Evolutionary conservation across 2,888 invertebrate genomes (phyloP), one percentile per base, ranked within the genome.

Genomic region (Brachyopa scutellaris): DNA sequence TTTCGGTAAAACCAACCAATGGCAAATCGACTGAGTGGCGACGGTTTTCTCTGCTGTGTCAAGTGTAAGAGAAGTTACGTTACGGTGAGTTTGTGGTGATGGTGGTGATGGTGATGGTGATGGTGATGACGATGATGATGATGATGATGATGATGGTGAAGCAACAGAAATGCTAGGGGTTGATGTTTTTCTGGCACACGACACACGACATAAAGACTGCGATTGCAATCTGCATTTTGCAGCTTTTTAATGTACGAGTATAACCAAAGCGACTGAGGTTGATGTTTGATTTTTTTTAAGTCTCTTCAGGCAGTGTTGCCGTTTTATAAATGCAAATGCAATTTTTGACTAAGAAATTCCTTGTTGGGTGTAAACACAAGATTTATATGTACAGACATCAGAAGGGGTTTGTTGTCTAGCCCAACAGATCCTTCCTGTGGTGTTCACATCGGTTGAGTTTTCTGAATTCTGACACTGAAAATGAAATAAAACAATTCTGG

Each of bases 221-320:
- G 61, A 62, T 42, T 72, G 42, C 21, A 42, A 67, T 67, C 55
- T 73, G 55, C 62, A 73, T 67, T 55, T 15, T n/a, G 23, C 33
- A 33, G 31, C 19, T 45, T 73, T 23, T 36, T 36, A 53, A 31
- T 61, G 42, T 26, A 4, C 15, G 23, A 42, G 6, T 19, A 42
- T 31, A 40, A 15, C 57, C 17, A 57, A 19, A 15, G n/a, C n/a
- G n/a, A n/a, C n/a, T n/a, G n/a, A n/a, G 21, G 19, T 55, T 55
- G 55, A 33, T 61, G 17, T 49, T 26, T 11, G 42, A 11, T 2
- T 33, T 49, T 33, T 26, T 23, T 11, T 36, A 0, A 7, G 21
- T 38, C 8, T 9, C 33, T 23, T 26, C 3, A 40, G 8, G 29
- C 49, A 59, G 59, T 59, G 59, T 59, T 59, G 59, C 59, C 19